A percentile compares a stretch with the other conserved stretches of the same genome.
Evolutionary conservation across 1,140 invertebrate species (phyloP).

Genomic region (Diachasmimorpha longicaudata): DNA sequence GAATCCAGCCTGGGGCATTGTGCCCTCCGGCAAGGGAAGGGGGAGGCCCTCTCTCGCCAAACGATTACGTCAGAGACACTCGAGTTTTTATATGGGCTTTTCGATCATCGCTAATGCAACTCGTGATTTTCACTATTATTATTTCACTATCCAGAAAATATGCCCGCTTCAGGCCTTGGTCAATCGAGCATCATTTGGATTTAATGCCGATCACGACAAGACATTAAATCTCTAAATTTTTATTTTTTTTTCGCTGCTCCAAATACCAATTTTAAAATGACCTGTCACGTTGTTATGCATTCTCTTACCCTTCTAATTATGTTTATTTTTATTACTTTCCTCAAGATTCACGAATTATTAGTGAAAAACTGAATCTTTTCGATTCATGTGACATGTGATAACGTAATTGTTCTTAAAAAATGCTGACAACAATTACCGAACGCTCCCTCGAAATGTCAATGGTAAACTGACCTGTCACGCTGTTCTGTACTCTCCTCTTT

Average conservation of each 20-base stretch:
- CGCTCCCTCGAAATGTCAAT: background rate
- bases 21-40: too few species aligned
- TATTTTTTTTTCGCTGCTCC: background rate
- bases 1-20: constrained; percentile 40
- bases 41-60: constrained; percentile 15
- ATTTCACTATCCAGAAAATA: constrained; percentile 17
- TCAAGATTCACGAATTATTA: too few species aligned
- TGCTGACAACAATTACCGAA: too few species aligned
- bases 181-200: background rate
- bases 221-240: background rate
- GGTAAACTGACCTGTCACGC: background rate
- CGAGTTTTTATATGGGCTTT: background rate
- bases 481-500: background rate
- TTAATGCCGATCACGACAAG: constrained; percentile 3
- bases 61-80: constrained; percentile 50
- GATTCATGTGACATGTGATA: too few species aligned
- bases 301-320: background rate
- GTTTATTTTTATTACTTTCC: background rate
- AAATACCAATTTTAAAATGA: background rate
- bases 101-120: constrained; percentile 20
- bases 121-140: constrained; percentile 43
- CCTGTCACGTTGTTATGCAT: background rate
- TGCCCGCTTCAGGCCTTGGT: background rate
- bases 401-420: too few species aligned
- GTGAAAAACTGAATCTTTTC: too few species aligned